Base-by-base conservation (phyloP, 2,797 vertebrate genomes). In the Chloroceryle inda region DNA sequence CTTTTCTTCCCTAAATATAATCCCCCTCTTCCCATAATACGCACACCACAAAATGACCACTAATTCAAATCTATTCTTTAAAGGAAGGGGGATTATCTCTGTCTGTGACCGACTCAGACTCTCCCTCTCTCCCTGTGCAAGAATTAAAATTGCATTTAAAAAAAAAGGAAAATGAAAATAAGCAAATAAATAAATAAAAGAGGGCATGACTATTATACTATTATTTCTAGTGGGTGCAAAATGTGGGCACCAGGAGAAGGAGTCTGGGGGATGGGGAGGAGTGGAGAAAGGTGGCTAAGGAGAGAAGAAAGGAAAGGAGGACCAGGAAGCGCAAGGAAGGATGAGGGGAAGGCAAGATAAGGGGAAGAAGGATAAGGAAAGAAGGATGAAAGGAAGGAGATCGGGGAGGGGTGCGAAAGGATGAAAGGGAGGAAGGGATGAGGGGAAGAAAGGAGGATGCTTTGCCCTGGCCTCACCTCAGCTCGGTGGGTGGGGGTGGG, bases 391-490 rank as follows among this genome's bases (percentile, higher is more conserved):
- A 95, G 83, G 79, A 92, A 89, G 76, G 80, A 74, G 76, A 72
- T 67, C n/a, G 29, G 73, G 33, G 31, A 22, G 16, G 42, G n/a
- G 16, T 6, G 27, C 49, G 71, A 50, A 68, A 55, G 73, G 91
- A 83, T 80, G 85, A 73, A 42, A 67, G 82, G 67, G 73, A 91
- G 82, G 77, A 95, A 96, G 61, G 93, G 96, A 96, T 89, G 93
- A 89, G 86, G 82, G 87, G 79, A 83, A 83, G 95, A 96, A 97
- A 94, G 92, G 91, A 97, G 37, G 97, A 97, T 97, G 98, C 98
- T 97, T 42, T 95, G 96, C 97, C 97, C 97, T 61, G 97, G 97
- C 97, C 98, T 98, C 98, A 98, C 98, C 98, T 97, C 96, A n/a
- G 96, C 93, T 94, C 96, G 81, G 86, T 90, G 97, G 97, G 96